A percentile compares a stretch with the other conserved stretches of the same genome.
phyloP scores from a whole-genome alignment of 2,888 invertebrate species.

The Tuta absoluta region DNA sequence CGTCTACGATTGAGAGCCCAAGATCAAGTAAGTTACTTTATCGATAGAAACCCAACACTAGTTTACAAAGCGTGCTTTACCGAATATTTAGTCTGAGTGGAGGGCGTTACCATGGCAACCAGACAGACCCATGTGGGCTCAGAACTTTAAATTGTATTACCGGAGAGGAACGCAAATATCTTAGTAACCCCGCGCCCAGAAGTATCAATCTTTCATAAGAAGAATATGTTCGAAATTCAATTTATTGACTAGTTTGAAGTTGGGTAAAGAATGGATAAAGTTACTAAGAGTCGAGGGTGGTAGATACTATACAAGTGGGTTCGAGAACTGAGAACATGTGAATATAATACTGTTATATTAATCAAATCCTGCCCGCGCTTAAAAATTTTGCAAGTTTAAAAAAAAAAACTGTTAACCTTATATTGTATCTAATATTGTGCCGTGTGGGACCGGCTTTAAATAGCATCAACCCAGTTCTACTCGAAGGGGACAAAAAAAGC shows the following conservation, averaged over 20 bases:
- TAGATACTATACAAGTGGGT: not conserved
- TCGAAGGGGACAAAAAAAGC: no score
- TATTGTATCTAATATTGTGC: no score
- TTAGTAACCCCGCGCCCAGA: slow-evolving; percentile 47
- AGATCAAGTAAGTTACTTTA: not conserved
- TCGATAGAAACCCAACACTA: not conserved
- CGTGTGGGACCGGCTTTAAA: no score
- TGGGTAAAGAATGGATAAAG: slow-evolving; percentile 36
- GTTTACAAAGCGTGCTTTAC: slow-evolving; percentile 13
- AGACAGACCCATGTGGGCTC: slow-evolving; percentile 74
- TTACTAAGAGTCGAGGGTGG: not conserved
- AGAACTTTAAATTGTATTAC: slow-evolving; percentile 80
- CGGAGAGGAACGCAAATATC: slow-evolving; percentile 64
- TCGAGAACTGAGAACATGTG: no score
- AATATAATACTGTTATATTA: no score
- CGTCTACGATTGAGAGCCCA: no score
- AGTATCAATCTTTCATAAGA: slow-evolving; percentile 53
- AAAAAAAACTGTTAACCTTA: no score
- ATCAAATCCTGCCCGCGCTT: no score
- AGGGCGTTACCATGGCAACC: slow-evolving; percentile 74
- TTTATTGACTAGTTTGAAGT: slow-evolving; percentile 26
- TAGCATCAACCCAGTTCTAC: no score
- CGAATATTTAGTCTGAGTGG: slow-evolving; percentile 13
- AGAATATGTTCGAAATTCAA: slow-evolving; percentile 38
- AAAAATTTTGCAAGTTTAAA: no score